Evolutionary conservation across 2,797 vertebrate genomes (phyloP).

Genomic region (Sebastes itinus): DNA sequence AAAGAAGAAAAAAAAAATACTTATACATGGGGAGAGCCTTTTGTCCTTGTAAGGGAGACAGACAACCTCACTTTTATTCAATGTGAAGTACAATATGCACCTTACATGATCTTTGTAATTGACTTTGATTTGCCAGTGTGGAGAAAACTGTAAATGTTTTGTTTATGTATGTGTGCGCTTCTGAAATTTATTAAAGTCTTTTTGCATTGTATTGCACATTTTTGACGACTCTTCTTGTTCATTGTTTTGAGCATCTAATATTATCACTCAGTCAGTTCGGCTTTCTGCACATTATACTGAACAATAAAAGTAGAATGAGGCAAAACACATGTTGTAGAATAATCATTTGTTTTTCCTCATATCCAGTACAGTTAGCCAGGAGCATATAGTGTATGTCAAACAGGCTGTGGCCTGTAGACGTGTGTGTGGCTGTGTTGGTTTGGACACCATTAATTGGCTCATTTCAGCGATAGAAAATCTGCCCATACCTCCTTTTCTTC

Average conservation of each 20-base stretch:
- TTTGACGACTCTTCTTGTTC: slow-evolving; percentile 80
- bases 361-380: slow-evolving; percentile 19
- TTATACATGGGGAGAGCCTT: slow-evolving; percentile 58
- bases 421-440: slow-evolving; percentile 30
- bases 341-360: slow-evolving; percentile 36
- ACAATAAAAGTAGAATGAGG: slow-evolving; percentile 15
- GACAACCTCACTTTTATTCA: slow-evolving; percentile 83
- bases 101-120: slow-evolving; percentile 87
- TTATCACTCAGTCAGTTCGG: slow-evolving; percentile 9
- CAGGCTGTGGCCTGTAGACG: slow-evolving; percentile 22
- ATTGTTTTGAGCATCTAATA: slow-evolving; percentile 44
- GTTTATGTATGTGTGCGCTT: slow-evolving; percentile 89
- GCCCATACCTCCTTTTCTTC: background rate
- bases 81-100: slow-evolving; percentile 88
- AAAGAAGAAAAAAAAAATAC: slow-evolving; percentile 60
- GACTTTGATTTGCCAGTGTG: slow-evolving; percentile 86
- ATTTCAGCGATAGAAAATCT: slow-evolving; percentile 28
- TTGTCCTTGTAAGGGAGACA: slow-evolving; percentile 76
- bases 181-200: slow-evolving; percentile 90
- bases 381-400: slow-evolving; percentile 36
- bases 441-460: slow-evolving; percentile 58
- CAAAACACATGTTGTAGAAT: slow-evolving; percentile 20
- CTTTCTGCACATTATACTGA: slow-evolving; percentile 19
- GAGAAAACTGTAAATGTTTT: slow-evolving; percentile 87
- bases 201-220: slow-evolving; percentile 86